Percentiles rank a stretch among this genome's conserved stretches.
Evolutionary conservation across 92 coral and sea anemone genomes (phyloP).

Genomic region (Anthopleura xanthogrammica): DNA sequence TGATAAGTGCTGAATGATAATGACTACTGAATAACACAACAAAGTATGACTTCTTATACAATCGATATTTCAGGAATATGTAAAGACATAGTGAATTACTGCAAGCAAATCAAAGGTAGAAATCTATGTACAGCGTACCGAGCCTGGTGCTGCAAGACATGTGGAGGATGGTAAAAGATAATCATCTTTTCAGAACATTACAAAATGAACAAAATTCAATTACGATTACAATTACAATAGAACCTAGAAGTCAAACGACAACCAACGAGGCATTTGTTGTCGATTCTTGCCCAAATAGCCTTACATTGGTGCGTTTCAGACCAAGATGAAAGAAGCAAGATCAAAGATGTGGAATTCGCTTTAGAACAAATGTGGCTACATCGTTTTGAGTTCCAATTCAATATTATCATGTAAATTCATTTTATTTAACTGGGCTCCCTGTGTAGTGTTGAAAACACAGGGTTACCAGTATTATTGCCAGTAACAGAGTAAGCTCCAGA

Average conservation of each 20-base stretch:
- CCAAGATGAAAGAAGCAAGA: not conserved
- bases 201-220: not conserved
- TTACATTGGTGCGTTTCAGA: not conserved
- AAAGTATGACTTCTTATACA: not conserved
- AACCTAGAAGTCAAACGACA: not conserved
- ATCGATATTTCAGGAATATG: conserved; percentile 45
- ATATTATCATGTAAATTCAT: not conserved
- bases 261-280: too few relatives aligned
- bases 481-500: conserved; percentile 3
- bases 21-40: not conserved
- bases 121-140: conserved; percentile 59
- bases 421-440: conserved; percentile 17
- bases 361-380: too few relatives aligned
- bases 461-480: conserved; percentile 14
- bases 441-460: not conserved
- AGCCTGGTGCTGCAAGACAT: conserved; percentile 71
- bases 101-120: conserved; percentile 52
- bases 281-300: not conserved
- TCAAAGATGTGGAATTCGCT: not conserved
- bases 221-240: not conserved
- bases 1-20: not conserved
- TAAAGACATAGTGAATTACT: conserved; percentile 61
- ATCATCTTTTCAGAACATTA: not conserved
- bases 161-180: conserved; percentile 26
- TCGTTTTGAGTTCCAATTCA: too few relatives aligned